Evolutionary conservation across 1,140 invertebrate genomes (phyloP).

Genomic region (Penaeus vannamei): DNA sequence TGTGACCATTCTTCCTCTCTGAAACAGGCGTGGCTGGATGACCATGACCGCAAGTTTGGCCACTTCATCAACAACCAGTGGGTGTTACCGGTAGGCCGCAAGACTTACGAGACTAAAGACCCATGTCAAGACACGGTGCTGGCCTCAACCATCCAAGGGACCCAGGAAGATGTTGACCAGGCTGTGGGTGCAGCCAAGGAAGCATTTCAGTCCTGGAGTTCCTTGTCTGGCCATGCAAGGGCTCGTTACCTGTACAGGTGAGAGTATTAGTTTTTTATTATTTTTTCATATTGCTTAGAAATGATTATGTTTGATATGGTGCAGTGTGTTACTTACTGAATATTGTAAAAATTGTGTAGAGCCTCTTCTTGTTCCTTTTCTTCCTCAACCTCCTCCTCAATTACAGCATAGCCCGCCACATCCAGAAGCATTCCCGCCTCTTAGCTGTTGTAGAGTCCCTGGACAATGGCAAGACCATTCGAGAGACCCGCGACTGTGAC

Average conservation of each 20-base stretch:
- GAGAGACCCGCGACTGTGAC: conserved; percentile 73
- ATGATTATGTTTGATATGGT: too few species aligned
- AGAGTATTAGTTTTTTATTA: not conserved
- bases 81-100: conserved; percentile 63
- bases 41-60: conserved; percentile 68
- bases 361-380: not conserved
- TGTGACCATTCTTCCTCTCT: conserved; percentile 9
- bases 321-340: too few species aligned
- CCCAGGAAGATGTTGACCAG: conserved; percentile 65
- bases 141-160: conserved; percentile 67
- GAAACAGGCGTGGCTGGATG: conserved; percentile 67
- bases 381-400: conserved; percentile 56
- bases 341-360: not conserved
- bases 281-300: not conserved
- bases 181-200: conserved; percentile 71
- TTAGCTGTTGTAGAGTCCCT: conserved; percentile 73
- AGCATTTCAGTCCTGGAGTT: conserved; percentile 72
- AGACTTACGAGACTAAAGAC: conserved; percentile 64
- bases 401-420: conserved; percentile 74
- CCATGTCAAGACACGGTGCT: conserved; percentile 60
- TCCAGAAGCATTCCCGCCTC: conserved; percentile 74
- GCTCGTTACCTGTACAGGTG: conserved; percentile 74
- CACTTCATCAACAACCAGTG: conserved; percentile 69
- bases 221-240: conserved; percentile 71
- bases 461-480: conserved; percentile 72